phyloP scores from a whole-genome alignment of 1,140 invertebrate genomes.

The Pachypsylla venusta region DNA sequence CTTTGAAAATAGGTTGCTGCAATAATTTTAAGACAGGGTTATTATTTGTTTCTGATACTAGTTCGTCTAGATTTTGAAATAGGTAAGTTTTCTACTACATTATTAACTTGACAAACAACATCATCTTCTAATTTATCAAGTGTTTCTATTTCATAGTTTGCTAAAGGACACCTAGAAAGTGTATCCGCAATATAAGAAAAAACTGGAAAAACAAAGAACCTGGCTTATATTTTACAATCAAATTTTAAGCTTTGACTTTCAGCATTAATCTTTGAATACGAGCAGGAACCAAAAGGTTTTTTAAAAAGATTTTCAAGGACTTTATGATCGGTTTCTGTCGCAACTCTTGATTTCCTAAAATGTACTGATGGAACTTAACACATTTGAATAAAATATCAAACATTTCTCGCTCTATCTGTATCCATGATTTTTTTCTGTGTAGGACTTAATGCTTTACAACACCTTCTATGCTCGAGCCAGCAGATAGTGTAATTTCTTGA shows the following conservation, averaged over 20 bases:
- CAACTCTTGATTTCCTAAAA: slow-evolving; percentile 26
- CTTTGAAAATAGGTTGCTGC: slow-evolving; percentile 2
- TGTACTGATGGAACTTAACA: slow-evolving; percentile 27
- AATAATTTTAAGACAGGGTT: slow-evolving; percentile 22
- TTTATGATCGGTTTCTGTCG: slow-evolving; percentile 32
- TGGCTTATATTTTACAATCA: slow-evolving; percentile 26
- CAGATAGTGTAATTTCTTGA: slow-evolving; percentile 28
- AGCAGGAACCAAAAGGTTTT: slow-evolving; percentile 28
- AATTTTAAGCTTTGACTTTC: slow-evolving; percentile 26
- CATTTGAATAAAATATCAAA: slow-evolving; percentile 27
- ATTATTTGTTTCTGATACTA: slow-evolving; percentile 22
- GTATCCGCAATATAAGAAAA: slow-evolving; percentile 32
- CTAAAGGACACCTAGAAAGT: slow-evolving; percentile 27
- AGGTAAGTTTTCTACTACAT: slow-evolving; percentile 15
- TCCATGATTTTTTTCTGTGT: slow-evolving; percentile 28
- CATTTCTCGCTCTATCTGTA: slow-evolving; percentile 32
- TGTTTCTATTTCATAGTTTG: slow-evolving; percentile 25
- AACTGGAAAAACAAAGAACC: no score
- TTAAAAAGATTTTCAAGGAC: slow-evolving; percentile 29
- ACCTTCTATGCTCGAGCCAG: slow-evolving; percentile 26
- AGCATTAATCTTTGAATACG: slow-evolving; percentile 31
- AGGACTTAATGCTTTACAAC: slow-evolving; percentile 27
- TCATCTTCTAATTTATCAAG: no score
- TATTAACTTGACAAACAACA: slow-evolving; percentile 19
- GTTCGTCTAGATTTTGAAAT: slow-evolving; percentile 19